A percentile compares a stretch with the other conserved stretches of the same genome.
Conservation (phyloP, 2,888 invertebrate species). For the Sarcophaga subvicina region DNA sequence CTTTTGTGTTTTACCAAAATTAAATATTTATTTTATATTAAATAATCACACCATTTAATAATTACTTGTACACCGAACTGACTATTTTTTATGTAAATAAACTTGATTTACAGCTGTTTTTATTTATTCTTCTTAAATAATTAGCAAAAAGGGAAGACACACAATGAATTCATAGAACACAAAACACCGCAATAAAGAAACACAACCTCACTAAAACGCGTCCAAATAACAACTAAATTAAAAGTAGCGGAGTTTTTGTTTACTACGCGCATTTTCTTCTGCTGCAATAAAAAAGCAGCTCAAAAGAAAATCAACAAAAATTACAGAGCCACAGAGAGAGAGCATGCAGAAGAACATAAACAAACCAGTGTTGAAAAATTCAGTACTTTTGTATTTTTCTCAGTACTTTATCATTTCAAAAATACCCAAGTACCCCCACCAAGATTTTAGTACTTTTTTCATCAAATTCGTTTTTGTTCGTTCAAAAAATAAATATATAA, state of each 20-base stretch:
- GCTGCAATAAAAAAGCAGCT: slow-evolving; percentile 57
- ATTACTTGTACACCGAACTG: background rate
- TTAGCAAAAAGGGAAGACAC: background rate
- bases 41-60: background rate
- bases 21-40: background rate
- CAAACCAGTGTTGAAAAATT: slow-evolving; percentile 30
- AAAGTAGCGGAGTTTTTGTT: slow-evolving; percentile 67
- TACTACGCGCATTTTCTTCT: slow-evolving; percentile 67
- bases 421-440: no score
- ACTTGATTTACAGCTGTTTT: slow-evolving; percentile 29
- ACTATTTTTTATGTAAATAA: background rate
- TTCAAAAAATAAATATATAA: no score
- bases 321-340: background rate
- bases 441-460: no score
- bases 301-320: slow-evolving; percentile 47
- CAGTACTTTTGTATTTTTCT: background rate
- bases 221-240: slow-evolving; percentile 54
- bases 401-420: background rate
- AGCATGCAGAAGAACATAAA: background rate
- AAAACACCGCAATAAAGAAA: background rate
- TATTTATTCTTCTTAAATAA: background rate
- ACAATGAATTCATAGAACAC: background rate
- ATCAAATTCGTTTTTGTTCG: no score
- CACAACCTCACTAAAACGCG: slow-evolving; percentile 55
- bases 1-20: background rate